Evolutionary conservation across 2,797 vertebrate genomes (phyloP), one percentile per base, ranked within the genome.

Genomic region (Pyrrhura leucotis): DNA sequence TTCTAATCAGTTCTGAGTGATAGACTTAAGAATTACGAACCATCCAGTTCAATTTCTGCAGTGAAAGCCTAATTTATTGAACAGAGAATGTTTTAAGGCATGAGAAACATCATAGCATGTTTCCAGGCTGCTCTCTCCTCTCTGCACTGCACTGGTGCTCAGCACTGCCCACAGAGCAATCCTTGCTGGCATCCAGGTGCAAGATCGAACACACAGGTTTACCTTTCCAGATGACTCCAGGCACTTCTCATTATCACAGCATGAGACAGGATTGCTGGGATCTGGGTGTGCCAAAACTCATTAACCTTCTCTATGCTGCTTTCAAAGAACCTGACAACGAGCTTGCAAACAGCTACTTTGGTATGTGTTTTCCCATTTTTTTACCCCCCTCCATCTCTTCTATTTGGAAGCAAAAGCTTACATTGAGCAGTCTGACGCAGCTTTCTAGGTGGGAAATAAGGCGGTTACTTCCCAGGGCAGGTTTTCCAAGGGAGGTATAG

Each of bases 161-260:
- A 84, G 84, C 68, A 3, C 45, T 81, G 81, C 81, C 75, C 0
- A 4, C 81, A 44, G 65, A 95, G 61, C 72, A 61, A 47, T 78
- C 69, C 85, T 54, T 48, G 58, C 88, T 88, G 74, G 62, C 71
- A 39, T 39, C 58, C 91, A 90, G 88, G 79, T 65, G 74, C 63
- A 33, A 44, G 74, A 95, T 91, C 82, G 73, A 85, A 94, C 0
- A 6, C 82, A 37, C 71, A 51, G 74, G 29, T 85, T 65, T 90
- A 74, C 72, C 37, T 85, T 78, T 92, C 77, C 88, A 73, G 39
- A n/a, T 61, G 77, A 92, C 85, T 53, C 59, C 62, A 13, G 80
- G 90, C 90, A 26, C 54, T 85, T 45, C 78, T 92, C 44, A 17
- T 92, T 82, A 77, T 76, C 78, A 37, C 2, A 0, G 84, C 37